These are phyloP conservation scores for Zosterops borbonicus DNA, from an alignment of 2,113 vertebrate genomes.

Conservation along the genomic window DNA sequence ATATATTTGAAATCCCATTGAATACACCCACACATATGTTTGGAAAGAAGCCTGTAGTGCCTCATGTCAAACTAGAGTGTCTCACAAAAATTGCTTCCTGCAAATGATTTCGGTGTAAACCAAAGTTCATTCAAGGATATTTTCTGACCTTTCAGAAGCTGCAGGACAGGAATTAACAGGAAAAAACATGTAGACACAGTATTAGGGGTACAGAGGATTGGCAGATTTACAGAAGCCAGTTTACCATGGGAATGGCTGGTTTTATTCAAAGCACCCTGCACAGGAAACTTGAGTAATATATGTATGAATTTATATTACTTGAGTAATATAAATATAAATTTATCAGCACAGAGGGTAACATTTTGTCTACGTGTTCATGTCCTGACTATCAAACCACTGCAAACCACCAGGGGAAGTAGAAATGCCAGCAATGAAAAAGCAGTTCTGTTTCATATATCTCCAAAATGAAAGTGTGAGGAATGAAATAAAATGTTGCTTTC, in stretches of 20 bases:
- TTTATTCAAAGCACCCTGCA: background rate
- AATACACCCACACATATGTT: background rate
- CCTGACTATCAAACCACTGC: background rate
- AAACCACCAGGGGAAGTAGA: background rate
- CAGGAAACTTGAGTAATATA: background rate
- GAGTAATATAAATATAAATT: background rate
- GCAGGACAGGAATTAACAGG: background rate
- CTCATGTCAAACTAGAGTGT: background rate
- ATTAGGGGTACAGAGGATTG: background rate
- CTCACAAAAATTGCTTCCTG: background rate
- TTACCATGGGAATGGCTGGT: background rate
- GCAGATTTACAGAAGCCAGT: background rate
- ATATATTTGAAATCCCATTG: background rate
- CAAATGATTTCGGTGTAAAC: background rate
- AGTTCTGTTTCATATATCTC: background rate
- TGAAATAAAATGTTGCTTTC: background rate
- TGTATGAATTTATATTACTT: background rate
- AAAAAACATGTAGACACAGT: background rate
- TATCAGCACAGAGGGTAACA: background rate
- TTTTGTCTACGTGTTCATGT: background rate
- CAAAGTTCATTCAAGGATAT: background rate
- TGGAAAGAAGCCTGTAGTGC: background rate
- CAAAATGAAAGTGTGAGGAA: background rate
- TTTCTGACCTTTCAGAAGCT: background rate
- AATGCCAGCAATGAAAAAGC: background rate